Conservation (phyloP, 2,888 invertebrate genomes). For the Atrina japonica region DNA sequence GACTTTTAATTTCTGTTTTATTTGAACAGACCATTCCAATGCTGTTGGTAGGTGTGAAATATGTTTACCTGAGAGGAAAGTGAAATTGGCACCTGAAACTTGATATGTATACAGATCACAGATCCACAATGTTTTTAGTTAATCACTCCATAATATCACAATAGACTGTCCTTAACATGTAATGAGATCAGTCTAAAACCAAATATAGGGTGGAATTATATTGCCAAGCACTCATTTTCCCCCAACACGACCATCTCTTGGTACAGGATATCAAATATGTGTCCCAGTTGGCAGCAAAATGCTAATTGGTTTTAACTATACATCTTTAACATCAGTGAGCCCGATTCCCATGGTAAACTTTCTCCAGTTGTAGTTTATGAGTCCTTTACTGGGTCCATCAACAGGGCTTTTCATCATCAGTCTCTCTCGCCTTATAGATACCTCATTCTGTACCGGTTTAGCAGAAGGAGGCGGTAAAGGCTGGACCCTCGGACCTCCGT, state of each 20-base stretch:
- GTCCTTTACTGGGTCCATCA: constrained; percentile 35
- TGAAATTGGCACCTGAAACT: no score
- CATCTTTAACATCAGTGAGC: constrained; percentile 18
- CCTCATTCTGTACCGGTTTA: constrained; percentile 51
- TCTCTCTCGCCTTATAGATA: constrained; percentile 43
- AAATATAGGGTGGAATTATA: no score
- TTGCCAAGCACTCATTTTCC: neutral
- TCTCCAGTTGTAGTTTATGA: constrained; percentile 48
- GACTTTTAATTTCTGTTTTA: no score
- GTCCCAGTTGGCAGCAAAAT: neutral
- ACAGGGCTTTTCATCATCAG: constrained; percentile 41
- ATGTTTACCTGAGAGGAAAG: no score
- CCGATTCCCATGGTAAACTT: constrained; percentile 46
- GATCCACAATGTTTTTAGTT: no score
- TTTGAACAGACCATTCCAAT: no score
- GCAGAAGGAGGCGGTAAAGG: constrained; percentile 64
- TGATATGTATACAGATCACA: no score
- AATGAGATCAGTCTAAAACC: no score
- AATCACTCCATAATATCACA: no score
- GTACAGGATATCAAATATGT: neutral
- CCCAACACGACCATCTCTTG: no score
- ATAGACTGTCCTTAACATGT: no score
- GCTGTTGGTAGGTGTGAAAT: no score
- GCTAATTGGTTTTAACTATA: neutral
- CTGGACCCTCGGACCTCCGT: constrained; percentile 64